Base-by-base conservation (phyloP, 2,888 invertebrate species). In the Clanis bilineata region DNA sequence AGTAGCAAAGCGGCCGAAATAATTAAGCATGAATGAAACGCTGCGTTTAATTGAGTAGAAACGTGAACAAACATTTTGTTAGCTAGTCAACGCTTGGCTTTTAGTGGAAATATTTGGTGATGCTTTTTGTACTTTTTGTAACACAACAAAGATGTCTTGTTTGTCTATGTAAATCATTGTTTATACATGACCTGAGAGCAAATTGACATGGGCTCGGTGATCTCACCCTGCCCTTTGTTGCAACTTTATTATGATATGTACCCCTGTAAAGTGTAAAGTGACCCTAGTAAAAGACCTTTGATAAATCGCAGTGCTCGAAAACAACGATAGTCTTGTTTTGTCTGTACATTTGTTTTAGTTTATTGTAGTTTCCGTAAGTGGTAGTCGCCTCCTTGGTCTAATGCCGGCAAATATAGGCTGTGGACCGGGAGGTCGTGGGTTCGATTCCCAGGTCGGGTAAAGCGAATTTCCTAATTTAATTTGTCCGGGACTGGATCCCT, bases 1-100 rank as follows among this genome's bases (percentile, higher is more conserved):
- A 68, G 64, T 64, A 77, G 76, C 80, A 74, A 39, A 62, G 59
- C 56, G 65, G 67, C 70, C 69, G 70, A 74, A 79, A 85, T 85
- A 89, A 89, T 88, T 87, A 86, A 83, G 78, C 86, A 83, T 88
- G 86, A 91, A 91, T 91, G 88, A 88, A 90, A 86, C 82, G 83
- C 80, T 83, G 77, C 86, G 82, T 84, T 87, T 88, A 86, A 89
- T 90, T 88, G 86, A 86, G 85, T 85, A 80, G 85, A 86, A 84
- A 86, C 85, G 85, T 83, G 83, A 86, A 85, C 81, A 83, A 89
- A 87, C 85, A 83, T 85, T 87, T 77, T 79, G 83, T 83, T 83
- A 83, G 77, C 72, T 75, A 74, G 67, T 75, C 73, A 32, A 51
- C 32, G 51, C 51, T 64, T 67, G 68, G 75, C 72, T 77, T 77